Evolutionary conservation across 2,113 vertebrate genomes (phyloP).

Genomic region (Motacilla alba): DNA sequence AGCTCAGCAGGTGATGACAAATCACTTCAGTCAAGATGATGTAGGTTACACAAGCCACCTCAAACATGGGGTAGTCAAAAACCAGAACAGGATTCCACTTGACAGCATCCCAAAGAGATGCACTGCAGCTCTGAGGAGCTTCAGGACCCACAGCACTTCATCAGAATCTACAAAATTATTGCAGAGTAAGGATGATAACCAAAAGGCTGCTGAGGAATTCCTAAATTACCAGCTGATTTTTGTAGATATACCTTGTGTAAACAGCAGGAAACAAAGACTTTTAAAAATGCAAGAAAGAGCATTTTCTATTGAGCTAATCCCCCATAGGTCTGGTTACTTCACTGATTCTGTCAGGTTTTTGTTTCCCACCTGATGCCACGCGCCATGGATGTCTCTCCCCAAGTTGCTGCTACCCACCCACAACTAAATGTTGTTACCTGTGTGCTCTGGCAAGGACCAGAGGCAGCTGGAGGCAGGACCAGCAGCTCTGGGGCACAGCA

Average conservation of each 20-base stretch:
- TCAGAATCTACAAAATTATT: not conserved
- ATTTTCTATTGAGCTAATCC: not conserved
- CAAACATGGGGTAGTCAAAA: rapidly evolving
- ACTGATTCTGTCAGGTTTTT: not conserved
- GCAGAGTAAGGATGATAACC: not conserved
- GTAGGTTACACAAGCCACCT: not conserved
- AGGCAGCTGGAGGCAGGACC: not conserved
- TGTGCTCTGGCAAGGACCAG: not conserved
- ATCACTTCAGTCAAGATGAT: not conserved
- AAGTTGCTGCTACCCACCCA: not conserved
- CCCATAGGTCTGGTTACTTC: not conserved
- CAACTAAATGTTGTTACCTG: not conserved
- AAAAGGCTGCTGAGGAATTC: not conserved
- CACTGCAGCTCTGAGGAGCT: not conserved
- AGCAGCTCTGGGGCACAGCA: not conserved
- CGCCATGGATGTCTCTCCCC: not conserved
- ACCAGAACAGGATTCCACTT: not conserved
- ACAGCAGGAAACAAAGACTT: not conserved
- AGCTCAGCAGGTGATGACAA: not conserved
- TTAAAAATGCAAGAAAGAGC: not conserved
- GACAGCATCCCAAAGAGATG: not conserved
- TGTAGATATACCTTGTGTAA: not conserved
- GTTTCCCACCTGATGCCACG: not conserved
- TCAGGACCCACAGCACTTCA: not conserved
- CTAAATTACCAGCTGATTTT: not conserved